Evolutionary conservation across 2,797 vertebrate species (phyloP), one percentile per base, ranked within the genome.

Genomic region (Sparidentex hasta): DNA sequence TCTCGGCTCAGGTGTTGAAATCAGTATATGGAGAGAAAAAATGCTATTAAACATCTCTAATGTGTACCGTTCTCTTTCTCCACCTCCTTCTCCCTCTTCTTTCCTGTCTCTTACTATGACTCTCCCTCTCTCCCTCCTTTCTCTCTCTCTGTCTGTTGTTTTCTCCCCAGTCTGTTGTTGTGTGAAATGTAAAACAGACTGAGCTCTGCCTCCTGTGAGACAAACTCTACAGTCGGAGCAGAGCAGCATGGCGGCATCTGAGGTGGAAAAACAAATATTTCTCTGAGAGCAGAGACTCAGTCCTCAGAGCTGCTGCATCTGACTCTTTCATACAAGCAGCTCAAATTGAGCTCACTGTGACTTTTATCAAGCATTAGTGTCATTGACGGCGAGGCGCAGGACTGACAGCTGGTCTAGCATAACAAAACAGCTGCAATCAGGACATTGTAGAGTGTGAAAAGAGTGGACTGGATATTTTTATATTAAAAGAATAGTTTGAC

Each of bases 111-210:
- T 67, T n/a, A 0, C 61, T 57, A 29, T 46, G 17, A 44, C 13
- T 2, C 69, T 46, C 21, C 38, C 27, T 14, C 27, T 25, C 27
- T 9, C 23, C 4, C 17, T 5, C 38, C 33, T 38, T 9, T 38
- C 23, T n/a, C 43, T 7, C 57, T 43, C 38, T 20, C 46, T 52
- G 11, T 62, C 56, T 51, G 7, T 59, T 55, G 44, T 74, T 9
- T 9, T 18, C 47, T 68, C 43, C 3, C 23, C 0, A 1, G 59
- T 69, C 66, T 71, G 71, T 68, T 66, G 70, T 76, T 79, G 71
- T 86, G 74, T 83, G 74, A 80, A 83, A 65, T 84, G 74, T 77
- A 83, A 82, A 86, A 59, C 83, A 83, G 85, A 65, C 68, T 2
- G 79, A 70, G 74, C 79, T 72, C 3, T 51, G 57, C 74, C 65